Evolutionary conservation across 1,140 invertebrate species (phyloP).

Genomic region (Drosophila novamexicana): DNA sequence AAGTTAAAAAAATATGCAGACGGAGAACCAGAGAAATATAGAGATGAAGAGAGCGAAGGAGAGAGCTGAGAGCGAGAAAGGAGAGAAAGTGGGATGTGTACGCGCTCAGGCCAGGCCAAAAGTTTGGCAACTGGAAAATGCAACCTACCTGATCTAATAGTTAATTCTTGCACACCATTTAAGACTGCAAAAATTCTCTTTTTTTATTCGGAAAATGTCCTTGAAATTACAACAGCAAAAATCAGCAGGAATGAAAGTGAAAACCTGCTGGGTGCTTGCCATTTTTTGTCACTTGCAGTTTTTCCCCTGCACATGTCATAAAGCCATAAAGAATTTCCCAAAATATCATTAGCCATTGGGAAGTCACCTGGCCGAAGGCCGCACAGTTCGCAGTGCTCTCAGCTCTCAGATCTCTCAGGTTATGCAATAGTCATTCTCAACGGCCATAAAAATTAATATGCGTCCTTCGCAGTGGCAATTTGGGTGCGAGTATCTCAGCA

Average conservation of each 20-base stretch:
- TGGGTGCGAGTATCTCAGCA: constrained; percentile 64
- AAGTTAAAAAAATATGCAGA: constrained; percentile 60
- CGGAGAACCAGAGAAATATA: constrained; percentile 36
- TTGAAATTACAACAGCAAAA: constrained; percentile 70
- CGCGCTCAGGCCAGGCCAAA: constrained; percentile 6
- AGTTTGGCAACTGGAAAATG: constrained; percentile 14
- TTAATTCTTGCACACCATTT: constrained; percentile 40
- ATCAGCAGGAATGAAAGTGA: constrained; percentile 53
- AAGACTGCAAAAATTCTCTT: constrained; percentile 31
- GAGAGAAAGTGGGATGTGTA: constrained; percentile 21
- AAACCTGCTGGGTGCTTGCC: constrained; percentile 59
- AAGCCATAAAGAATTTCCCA: constrained; percentile 55
- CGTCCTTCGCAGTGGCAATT: constrained; percentile 78
- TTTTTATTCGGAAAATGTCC: constrained; percentile 68
- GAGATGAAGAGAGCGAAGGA: constrained; percentile 19
- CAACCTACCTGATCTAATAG: constrained; percentile 38
- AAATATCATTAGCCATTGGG: constrained; percentile 66
- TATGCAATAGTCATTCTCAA: constrained; percentile 82
- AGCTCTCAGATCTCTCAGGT: constrained; percentile 20
- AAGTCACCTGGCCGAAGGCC: constrained; percentile 72
- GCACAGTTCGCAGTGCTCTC: neutral
- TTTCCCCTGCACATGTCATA: constrained; percentile 56
- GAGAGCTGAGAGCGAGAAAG: neutral
- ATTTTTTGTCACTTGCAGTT: constrained; percentile 56
- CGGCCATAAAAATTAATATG: constrained; percentile 84